phyloP scores from a whole-genome alignment of 1,140 invertebrate species.

The Bicyclus anynana region DNA sequence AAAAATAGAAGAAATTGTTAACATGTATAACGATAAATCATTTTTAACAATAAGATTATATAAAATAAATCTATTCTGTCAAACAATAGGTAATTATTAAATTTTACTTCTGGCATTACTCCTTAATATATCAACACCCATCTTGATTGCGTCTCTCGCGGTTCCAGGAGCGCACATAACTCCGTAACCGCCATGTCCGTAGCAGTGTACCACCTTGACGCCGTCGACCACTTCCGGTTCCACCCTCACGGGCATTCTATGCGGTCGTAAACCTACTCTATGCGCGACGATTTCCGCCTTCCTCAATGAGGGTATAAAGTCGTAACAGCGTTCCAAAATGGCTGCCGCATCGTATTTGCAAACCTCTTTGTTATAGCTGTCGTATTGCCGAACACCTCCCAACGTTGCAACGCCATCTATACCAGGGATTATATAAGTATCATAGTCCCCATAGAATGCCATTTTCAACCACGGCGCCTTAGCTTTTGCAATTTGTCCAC shows the following conservation, averaged over 20 bases:
- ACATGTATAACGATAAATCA: too few relatives aligned
- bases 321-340: conserved; percentile 86
- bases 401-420: conserved; percentile 84
- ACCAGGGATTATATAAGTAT: conserved; percentile 92
- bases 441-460: conserved; percentile 89
- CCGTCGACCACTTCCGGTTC: conserved; percentile 79
- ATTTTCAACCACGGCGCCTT: conserved; percentile 94
- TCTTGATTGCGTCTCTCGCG: conserved; percentile 83
- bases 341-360: conserved; percentile 84
- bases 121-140: conserved; percentile 80
- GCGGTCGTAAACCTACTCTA: conserved; percentile 87
- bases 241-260: conserved; percentile 86
- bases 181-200: conserved; percentile 95
- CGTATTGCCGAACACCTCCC: conserved; percentile 89
- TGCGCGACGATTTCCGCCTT: conserved; percentile 81
- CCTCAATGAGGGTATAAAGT: conserved; percentile 84
- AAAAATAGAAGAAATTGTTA: too few relatives aligned
- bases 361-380: conserved; percentile 84
- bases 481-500: conserved; percentile 93
- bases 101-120: conserved; percentile 64
- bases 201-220: conserved; percentile 90
- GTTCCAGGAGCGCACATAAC: conserved; percentile 93
- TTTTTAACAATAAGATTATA: too few relatives aligned
- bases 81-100: conserved; percentile 21
- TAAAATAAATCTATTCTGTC: too few relatives aligned